Percentiles rank a stretch among this genome's conserved stretches.
Conservation (phyloP, 2,888 invertebrate species). For the Scaptodrosophila latifasciaeformis region DNA sequence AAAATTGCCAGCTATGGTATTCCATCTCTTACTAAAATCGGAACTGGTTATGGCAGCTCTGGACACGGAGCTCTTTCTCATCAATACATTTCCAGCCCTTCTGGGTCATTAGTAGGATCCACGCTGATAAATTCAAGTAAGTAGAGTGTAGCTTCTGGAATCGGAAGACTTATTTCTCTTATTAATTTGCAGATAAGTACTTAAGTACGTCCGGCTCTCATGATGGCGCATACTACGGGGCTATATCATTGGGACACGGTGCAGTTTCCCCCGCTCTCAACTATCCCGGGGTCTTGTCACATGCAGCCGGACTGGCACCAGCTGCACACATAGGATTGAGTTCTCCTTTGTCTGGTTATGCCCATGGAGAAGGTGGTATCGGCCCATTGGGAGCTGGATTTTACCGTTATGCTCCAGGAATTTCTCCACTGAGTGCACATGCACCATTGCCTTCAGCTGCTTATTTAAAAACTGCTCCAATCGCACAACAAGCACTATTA, state of each 20-base stretch:
- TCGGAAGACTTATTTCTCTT: not conserved
- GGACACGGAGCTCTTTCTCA: constrained; percentile 14
- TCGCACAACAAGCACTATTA: constrained; percentile 72
- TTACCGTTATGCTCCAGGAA: constrained; percentile 73
- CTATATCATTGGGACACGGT: constrained; percentile 61
- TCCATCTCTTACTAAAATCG: not conserved
- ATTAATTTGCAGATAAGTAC: constrained; percentile 26
- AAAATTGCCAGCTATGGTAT: constrained; percentile 23
- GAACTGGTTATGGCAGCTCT: constrained; percentile 11
- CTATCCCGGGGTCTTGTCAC: constrained; percentile 59
- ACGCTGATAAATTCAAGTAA: no score
- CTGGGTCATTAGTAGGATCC: constrained; percentile 8
- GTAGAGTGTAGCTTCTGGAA: no score
- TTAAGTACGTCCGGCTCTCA: constrained; percentile 24
- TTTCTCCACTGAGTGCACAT: constrained; percentile 68
- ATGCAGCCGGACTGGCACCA: constrained; percentile 37
- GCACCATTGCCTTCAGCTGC: constrained; percentile 72
- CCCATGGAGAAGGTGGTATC: constrained; percentile 59
- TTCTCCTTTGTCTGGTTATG: constrained; percentile 50
- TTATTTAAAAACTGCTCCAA: constrained; percentile 72
- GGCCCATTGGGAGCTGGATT: constrained; percentile 65
- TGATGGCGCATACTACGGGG: constrained; percentile 58
- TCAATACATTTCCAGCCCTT: constrained; percentile 11
- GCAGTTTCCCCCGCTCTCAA: constrained; percentile 61
- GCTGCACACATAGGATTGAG: constrained; percentile 25